Conservation (phyloP, 2,113 vertebrate species). For the Ahaetulla prasina region DNA sequence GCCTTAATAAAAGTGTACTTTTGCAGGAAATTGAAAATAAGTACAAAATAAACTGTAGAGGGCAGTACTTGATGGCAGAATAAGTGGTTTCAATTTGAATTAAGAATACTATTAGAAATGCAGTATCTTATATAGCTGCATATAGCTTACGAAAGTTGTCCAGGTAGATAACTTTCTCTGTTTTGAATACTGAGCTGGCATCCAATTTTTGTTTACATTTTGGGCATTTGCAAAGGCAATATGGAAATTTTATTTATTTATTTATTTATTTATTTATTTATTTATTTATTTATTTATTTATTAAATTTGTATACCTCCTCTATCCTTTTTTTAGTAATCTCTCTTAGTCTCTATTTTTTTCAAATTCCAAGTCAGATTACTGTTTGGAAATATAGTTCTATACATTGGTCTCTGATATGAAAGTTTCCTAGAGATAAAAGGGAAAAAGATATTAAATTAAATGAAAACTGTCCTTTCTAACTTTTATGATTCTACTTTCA, state of each 20-base stretch:
- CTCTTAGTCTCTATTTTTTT: not conserved
- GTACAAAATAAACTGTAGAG: constrained; percentile 10
- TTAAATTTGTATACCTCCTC: no score
- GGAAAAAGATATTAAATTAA: not conserved
- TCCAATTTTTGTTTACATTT: not conserved
- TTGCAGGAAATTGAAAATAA: constrained; percentile 16
- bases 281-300: no score
- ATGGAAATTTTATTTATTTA: no score
- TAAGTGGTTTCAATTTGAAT: not conserved
- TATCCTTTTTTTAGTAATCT: not conserved
- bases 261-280: no score
- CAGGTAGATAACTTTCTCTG: not conserved
- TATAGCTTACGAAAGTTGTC: not conserved
- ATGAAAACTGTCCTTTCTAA: not conserved
- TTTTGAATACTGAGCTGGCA: not conserved
- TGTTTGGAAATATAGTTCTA: not conserved
- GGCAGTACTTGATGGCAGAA: not conserved
- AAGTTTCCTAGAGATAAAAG: not conserved
- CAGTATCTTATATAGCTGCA: not conserved
- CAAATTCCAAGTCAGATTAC: not conserved
- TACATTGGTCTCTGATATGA: not conserved
- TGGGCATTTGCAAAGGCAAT: not conserved
- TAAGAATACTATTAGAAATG: not conserved
- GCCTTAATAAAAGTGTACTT: constrained; percentile 26
- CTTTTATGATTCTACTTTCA: not conserved